Conservation (phyloP, 2,888 invertebrate genomes). For the Andrena bucephala region DNA sequence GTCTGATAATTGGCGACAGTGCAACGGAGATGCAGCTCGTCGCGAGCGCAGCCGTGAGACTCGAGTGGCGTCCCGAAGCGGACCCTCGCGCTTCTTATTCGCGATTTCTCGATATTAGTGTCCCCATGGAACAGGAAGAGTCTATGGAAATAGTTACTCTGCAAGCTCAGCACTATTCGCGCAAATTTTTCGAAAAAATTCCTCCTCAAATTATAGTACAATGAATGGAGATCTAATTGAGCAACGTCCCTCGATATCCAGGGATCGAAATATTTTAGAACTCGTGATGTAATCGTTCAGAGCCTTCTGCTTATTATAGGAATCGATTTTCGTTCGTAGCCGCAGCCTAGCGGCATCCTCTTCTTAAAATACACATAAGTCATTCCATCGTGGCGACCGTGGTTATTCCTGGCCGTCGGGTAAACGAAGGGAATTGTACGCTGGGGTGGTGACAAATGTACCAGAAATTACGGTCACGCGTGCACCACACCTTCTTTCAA, state of each 20-base stretch:
- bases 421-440: slow-evolving; percentile 43
- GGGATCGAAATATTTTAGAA: too few species aligned
- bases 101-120: background rate
- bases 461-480: slow-evolving; percentile 52
- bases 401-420: slow-evolving; percentile 48
- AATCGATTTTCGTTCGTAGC: slow-evolving; percentile 9
- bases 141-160: too few species aligned
- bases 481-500: slow-evolving; percentile 26
- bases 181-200: too few species aligned
- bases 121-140: background rate
- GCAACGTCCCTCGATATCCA: too few species aligned
- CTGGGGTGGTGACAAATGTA: slow-evolving; percentile 57
- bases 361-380: slow-evolving; percentile 36
- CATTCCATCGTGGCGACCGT: slow-evolving; percentile 23
- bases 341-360: background rate
- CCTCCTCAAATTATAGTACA: too few species aligned
- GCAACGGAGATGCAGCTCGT: slow-evolving; percentile 3
- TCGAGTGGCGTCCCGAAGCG: background rate
- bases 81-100: slow-evolving; percentile 4
- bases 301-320: too few species aligned
- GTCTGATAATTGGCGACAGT: slow-evolving; percentile 49
- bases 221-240: too few species aligned
- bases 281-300: background rate
- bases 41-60: background rate
- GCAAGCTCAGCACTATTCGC: too few species aligned